Base-by-base conservation (phyloP, 2,797 vertebrate species). In the Buphagus erythrorhynchus region DNA sequence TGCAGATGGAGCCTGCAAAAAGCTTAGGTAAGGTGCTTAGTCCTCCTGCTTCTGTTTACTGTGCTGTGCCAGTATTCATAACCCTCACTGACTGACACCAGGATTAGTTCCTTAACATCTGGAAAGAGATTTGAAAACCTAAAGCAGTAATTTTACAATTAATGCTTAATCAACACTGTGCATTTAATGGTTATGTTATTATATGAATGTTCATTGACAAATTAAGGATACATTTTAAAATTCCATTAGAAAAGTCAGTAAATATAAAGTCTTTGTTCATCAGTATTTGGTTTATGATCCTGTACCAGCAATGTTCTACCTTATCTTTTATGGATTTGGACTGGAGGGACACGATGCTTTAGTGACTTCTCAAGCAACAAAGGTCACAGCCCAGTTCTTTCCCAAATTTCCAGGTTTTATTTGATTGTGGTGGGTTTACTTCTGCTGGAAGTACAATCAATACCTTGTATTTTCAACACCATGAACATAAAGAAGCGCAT, bases 391-490 rank as follows among this genome's bases (percentile, higher is more conserved):
- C 36, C 31, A n/a, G 40, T 83, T 88, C 57, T 40, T 80, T 42
- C 54, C 15, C 85, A 66, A 2, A n/a, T 10, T 65, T 46, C 1
- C 16, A 83, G 40, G 45, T 68, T 79, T 71, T 62, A 71, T 72
- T 79, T 72, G 57, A 65, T 54, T 86, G 66, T 80, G 62, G 55
- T 86, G 76, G 31, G 36, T 78, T 96, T 69, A 42, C 43, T 87
- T 91, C 52, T 93, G 42, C 52, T 92, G 66, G 80, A 91, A 92
- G 78, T 59, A 83, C 71, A 92, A 86, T 89, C 92, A 68, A 77
- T 79, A 67, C 63, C 67, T 45, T 69, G 6, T 71, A n/a, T 91
- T 89, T 95, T 82, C 75, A 88, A 54, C 63, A 72, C 35, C 13
- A 52, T 7, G 43, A 84, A 82, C 86, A 63, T 84, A 61, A 93